A percentile compares a stretch with the other conserved stretches of the same genome.
phyloP scores from a whole-genome alignment of 2,888 invertebrate genomes.

The Watsonalla cultraria region DNA sequence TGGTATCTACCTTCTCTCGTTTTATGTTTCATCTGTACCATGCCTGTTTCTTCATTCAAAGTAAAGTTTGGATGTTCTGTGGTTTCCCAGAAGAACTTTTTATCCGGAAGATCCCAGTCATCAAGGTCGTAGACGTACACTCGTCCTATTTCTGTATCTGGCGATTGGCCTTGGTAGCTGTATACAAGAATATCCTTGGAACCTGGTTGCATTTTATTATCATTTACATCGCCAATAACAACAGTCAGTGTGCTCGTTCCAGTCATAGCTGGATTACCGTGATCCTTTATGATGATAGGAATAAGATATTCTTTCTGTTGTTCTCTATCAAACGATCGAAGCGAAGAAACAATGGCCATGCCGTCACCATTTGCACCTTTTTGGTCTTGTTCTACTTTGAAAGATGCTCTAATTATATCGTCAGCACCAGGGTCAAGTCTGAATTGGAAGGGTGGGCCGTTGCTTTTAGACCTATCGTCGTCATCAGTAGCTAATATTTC shows the following conservation, averaged over 20 bases:
- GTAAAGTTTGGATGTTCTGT: conserved; percentile 92
- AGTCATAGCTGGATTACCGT: conserved; percentile 97
- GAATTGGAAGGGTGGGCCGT: conserved; percentile 98
- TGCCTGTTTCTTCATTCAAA: conserved; percentile 93
- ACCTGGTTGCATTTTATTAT: conserved; percentile 99
- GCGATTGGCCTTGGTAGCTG: conserved; percentile 95
- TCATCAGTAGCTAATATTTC: conserved; percentile 96
- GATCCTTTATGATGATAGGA: conserved; percentile 98
- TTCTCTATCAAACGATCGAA: conserved; percentile 96
- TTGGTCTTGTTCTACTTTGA: conserved; percentile 98
- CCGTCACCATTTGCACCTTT: conserved; percentile 98
- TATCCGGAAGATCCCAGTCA: conserved; percentile 99
- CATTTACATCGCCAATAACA: conserved; percentile 98
- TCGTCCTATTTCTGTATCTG: conserved; percentile 93
- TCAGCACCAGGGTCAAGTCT: conserved; percentile 95
- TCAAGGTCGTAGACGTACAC: conserved; percentile 98
- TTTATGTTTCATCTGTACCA: conserved; percentile 96
- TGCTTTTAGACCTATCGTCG: conserved; percentile 95
- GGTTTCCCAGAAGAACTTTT: conserved; percentile 97
- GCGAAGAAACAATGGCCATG: conserved; percentile 97
- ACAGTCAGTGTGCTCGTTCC: conserved; percentile 97
- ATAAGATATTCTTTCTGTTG: conserved; percentile 97
- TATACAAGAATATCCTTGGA: conserved; percentile 98
- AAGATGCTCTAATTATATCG: conserved; percentile 94
- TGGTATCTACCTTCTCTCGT: conserved; percentile 93